These are phyloP conservation scores for Bergia sp. DNA, from an alignment of 92 coral and sea anemone genomes.

Conservation along the genomic window DNA sequence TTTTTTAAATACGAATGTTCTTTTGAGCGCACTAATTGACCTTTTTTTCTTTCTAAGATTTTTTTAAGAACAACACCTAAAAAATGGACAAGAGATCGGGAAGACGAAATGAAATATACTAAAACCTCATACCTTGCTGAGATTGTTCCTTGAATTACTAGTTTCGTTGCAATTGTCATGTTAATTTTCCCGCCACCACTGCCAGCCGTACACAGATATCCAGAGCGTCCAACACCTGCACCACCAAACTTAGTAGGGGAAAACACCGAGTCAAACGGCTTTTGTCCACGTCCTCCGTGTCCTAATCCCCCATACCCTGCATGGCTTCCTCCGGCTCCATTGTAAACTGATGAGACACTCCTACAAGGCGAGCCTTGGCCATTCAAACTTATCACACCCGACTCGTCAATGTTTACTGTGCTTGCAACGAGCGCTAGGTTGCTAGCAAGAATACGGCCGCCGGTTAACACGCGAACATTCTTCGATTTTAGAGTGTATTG, in stretches of 20 bases:
- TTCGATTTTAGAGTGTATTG: conserved; percentile 48
- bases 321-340: conserved; percentile 61
- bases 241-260: conserved; percentile 57
- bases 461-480: conserved; percentile 49
- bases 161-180: conserved; percentile 41
- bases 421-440: conserved; percentile 49
- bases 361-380: conserved; percentile 61
- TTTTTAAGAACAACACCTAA: neutral
- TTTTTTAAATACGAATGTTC: too few relatives aligned
- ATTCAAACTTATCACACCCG: conserved; percentile 50
- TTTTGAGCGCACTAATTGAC: too few relatives aligned
- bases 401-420: conserved; percentile 50
- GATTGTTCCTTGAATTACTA: conserved; percentile 57
- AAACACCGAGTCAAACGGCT: conserved; percentile 59
- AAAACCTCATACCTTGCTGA: conserved; percentile 51
- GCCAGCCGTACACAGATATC: conserved; percentile 35
- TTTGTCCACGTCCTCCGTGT: conserved; percentile 33
- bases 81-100: neutral
- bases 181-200: conserved; percentile 66
- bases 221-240: conserved; percentile 58
- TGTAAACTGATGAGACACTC: neutral
- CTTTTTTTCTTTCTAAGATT: neutral
- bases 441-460: conserved; percentile 56
- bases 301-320: conserved; percentile 67
- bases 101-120: neutral